Evolutionary conservation across 2,797 vertebrate genomes (phyloP).

Genomic region (Eptatretus atami): DNA sequence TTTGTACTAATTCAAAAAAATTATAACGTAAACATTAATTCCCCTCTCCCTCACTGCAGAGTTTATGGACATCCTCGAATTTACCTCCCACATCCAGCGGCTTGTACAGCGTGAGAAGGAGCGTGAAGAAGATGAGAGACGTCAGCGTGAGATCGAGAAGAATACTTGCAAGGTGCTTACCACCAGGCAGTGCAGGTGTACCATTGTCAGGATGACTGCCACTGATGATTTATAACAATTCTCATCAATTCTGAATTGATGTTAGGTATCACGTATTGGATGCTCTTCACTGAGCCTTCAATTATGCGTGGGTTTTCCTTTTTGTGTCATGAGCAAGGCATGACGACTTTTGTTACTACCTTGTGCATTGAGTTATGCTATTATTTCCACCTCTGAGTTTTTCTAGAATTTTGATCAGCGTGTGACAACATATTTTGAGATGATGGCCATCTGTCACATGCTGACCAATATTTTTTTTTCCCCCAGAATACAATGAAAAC

Average conservation of each 20-base stretch:
- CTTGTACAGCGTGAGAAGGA: slow-evolving; percentile 78
- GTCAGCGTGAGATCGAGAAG: slow-evolving; percentile 76
- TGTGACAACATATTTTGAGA: too few relatives aligned
- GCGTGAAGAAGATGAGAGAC: slow-evolving; percentile 78
- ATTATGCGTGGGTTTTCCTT: neutral
- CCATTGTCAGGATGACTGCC: neutral
- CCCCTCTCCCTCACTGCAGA: slow-evolving; percentile 18
- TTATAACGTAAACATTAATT: too few relatives aligned
- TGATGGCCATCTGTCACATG: too few relatives aligned
- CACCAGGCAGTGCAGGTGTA: too few relatives aligned
- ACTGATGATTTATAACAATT: neutral
- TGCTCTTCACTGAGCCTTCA: neutral
- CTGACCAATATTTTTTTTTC: too few relatives aligned
- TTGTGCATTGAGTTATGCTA: neutral
- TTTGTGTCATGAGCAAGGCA: neutral
- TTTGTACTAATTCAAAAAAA: too few relatives aligned
- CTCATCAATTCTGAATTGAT: too few relatives aligned
- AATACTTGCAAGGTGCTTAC: slow-evolving; percentile 79
- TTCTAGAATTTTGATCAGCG: too few relatives aligned
- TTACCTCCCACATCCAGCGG: slow-evolving; percentile 63
- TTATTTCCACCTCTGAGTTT: neutral
- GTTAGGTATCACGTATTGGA: too few relatives aligned
- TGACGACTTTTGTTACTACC: neutral
- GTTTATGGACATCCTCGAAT: slow-evolving; percentile 49
- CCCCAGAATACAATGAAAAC: too few relatives aligned